These are phyloP conservation scores for Chlamydotis undulata DNA, from an alignment of 2,113 vertebrate species.

Conservation along the genomic window DNA sequence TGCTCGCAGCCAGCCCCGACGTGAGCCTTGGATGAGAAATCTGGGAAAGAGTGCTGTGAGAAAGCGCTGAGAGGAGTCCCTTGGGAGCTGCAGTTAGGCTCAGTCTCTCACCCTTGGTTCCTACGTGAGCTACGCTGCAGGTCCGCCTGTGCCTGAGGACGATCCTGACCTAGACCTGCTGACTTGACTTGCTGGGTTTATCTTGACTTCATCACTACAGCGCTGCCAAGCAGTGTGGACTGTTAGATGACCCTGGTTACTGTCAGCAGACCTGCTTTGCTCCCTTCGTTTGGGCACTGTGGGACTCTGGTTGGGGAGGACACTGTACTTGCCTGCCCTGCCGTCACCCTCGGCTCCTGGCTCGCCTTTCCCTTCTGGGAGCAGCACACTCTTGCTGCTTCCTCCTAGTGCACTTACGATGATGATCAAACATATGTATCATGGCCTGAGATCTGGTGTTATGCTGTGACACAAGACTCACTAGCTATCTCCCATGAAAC, in stretches of 20 bases:
- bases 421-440: neutral
- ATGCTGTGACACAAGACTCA: neutral
- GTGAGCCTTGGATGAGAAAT: neutral
- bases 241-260: no score
- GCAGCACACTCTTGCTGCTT: neutral
- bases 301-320: no score
- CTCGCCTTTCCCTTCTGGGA: neutral
- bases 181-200: neutral
- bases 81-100: neutral
- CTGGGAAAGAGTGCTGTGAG: neutral
- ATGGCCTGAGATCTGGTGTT: neutral
- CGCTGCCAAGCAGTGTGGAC: neutral
- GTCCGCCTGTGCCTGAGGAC: neutral
- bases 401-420: neutral
- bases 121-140: neutral
- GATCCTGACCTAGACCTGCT: neutral
- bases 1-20: accelerated
- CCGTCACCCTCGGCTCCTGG: neutral
- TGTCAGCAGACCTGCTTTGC: neutral
- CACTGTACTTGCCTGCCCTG: neutral
- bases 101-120: neutral
- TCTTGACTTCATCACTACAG: neutral
- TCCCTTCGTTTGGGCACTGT: accelerated
- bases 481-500: neutral
- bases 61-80: neutral